These are phyloP conservation scores for Ciconia maguari DNA, from an alignment of 2,113 vertebrate species.

Conservation along the genomic window DNA sequence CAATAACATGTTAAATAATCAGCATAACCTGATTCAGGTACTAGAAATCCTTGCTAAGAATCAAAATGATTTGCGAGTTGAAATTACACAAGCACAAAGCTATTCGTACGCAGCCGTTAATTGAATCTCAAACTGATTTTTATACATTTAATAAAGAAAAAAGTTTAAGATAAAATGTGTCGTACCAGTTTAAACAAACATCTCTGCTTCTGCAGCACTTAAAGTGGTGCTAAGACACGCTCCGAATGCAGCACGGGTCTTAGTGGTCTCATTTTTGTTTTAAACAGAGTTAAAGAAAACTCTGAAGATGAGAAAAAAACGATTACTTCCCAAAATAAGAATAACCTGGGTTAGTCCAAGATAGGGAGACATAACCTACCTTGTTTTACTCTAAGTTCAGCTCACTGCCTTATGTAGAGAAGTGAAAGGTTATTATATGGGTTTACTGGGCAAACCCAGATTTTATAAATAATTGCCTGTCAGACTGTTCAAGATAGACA, in stretches of 20 bases:
- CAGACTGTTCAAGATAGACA: constrained; percentile 82
- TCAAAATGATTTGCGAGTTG: not conserved
- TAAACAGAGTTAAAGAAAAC: constrained; percentile 8
- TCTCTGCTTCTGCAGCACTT: not conserved
- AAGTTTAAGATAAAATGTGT: not conserved
- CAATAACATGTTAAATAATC: not conserved
- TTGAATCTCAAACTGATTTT: not conserved
- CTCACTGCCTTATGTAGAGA: constrained; percentile 67
- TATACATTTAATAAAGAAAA: not conserved
- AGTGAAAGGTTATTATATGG: constrained; percentile 79
- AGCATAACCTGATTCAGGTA: not conserved
- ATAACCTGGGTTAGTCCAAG: constrained; percentile 49
- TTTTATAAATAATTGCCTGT: constrained; percentile 88
- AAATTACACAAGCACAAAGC: not conserved
- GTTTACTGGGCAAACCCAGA: constrained; percentile 78
- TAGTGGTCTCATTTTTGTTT: not conserved
- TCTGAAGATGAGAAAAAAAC: constrained; percentile 23
- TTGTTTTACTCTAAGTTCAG: constrained; percentile 74
- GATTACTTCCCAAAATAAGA: constrained; percentile 56
- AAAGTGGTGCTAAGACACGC: not conserved
- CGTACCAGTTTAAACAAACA: not conserved
- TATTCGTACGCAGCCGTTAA: not conserved
- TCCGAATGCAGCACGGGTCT: not conserved
- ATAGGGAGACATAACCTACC: constrained; percentile 69
- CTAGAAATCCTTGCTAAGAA: not conserved